Conservation (phyloP, 2,888 invertebrate genomes). For the Drosophila neotestacea region DNA sequence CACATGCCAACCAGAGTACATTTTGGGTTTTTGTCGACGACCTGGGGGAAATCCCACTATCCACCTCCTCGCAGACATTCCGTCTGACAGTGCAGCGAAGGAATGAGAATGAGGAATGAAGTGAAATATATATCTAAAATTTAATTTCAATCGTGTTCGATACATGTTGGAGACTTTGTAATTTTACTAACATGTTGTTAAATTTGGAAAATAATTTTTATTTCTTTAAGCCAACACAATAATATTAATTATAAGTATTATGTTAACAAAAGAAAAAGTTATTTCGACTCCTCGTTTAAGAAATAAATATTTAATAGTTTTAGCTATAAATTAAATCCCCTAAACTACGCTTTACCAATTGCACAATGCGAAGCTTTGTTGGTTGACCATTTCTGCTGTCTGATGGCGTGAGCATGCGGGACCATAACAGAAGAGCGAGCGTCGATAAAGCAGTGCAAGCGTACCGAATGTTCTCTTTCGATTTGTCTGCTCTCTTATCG, state of each 20-base stretch:
- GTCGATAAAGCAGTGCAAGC: conserved; percentile 57
- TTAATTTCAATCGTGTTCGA: conserved; percentile 32
- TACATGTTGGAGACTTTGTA: conserved; percentile 15
- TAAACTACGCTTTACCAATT: conserved; percentile 39
- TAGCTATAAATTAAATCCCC: conserved; percentile 17
- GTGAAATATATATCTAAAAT: conserved; percentile 32
- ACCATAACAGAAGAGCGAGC: background rate
- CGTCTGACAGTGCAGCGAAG: conserved; percentile 36
- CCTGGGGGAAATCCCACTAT: conserved; percentile 53
- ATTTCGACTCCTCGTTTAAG: too few species aligned
- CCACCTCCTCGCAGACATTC: conserved; percentile 32
- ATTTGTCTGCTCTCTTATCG: conserved; percentile 24
- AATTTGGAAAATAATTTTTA: background rate
- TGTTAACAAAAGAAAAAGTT: background rate
- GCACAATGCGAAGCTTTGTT: conserved; percentile 11
- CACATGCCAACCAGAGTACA: conserved; percentile 12
- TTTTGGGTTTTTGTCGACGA: conserved; percentile 51
- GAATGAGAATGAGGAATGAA: conserved; percentile 11
- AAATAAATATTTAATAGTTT: background rate
- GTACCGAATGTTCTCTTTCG: conserved; percentile 36
- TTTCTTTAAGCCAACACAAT: background rate
- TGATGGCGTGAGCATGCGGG: background rate
- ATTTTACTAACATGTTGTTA: conserved; percentile 37
- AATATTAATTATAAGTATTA: background rate
- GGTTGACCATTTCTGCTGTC: conserved; percentile 3